phyloP scores from a whole-genome alignment of 1,140 invertebrate genomes.

The Apocrypta bakeri region DNA sequence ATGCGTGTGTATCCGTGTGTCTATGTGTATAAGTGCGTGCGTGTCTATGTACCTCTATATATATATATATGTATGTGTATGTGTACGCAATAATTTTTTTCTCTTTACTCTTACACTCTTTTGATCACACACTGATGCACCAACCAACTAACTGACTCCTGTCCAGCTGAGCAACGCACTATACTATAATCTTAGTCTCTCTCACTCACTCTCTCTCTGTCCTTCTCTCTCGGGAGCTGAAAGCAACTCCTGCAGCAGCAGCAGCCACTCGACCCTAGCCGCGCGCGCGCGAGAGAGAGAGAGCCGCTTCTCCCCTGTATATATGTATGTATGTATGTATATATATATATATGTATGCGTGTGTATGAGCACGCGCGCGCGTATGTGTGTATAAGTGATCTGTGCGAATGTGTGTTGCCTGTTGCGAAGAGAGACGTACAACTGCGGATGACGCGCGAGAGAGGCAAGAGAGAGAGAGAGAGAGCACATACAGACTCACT shows the following conservation, averaged over 20 bases:
- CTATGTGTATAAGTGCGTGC: no score
- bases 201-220: no score
- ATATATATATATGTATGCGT: not conserved
- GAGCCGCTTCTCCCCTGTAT: not conserved
- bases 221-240: no score
- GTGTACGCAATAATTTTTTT: not conserved
- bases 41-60: not conserved
- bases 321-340: not conserved
- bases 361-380: no score
- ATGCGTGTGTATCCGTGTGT: no score
- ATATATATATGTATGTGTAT: no score
- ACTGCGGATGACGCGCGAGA: not conserved
- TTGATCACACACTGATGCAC: not conserved
- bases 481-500: not conserved
- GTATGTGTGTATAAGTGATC: not conserved
- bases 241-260: not conserved
- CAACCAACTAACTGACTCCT: not conserved
- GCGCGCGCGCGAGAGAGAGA: not conserved
- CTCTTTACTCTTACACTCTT: not conserved
- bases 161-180: not conserved
- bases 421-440: not conserved
- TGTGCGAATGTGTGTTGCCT: not conserved
- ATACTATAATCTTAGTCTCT: not conserved
- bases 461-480: not conserved
- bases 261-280: not conserved